These are phyloP conservation scores for Elegia similella DNA, from an alignment of 2,888 invertebrate genomes.

Conservation along the genomic window DNA sequence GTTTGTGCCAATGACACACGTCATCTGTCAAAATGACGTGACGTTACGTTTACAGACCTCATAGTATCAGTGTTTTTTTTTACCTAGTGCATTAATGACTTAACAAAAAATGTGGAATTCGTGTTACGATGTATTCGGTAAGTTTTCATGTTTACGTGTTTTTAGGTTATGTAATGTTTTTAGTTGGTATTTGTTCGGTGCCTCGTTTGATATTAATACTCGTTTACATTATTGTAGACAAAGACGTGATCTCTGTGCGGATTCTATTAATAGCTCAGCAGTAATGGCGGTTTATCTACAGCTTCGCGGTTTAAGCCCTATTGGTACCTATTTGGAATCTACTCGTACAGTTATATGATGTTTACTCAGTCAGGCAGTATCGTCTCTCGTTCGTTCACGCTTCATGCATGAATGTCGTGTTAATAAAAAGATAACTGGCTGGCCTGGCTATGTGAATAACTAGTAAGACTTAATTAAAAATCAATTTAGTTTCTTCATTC, in stretches of 20 bases:
- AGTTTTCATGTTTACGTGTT: slow-evolving; percentile 45
- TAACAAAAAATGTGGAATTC: slow-evolving; percentile 58
- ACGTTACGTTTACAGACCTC: slow-evolving; percentile 48
- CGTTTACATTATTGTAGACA: slow-evolving; percentile 73
- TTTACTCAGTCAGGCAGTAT: slow-evolving; percentile 28
- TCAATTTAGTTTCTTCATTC: not conserved
- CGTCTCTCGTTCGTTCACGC: slow-evolving; percentile 25
- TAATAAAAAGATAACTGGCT: slow-evolving; percentile 21
- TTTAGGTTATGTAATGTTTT: slow-evolving; percentile 62
- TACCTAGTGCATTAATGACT: slow-evolving; percentile 51
- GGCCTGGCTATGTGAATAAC: slow-evolving; percentile 1
- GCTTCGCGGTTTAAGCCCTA: slow-evolving; percentile 64
- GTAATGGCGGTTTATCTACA: slow-evolving; percentile 75
- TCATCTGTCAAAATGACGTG: slow-evolving; percentile 77
- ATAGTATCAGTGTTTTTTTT: slow-evolving; percentile 59
- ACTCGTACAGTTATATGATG: slow-evolving; percentile 29
- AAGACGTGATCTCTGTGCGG: slow-evolving; percentile 76
- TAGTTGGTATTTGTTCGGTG: slow-evolving; percentile 52
- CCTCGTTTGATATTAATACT: slow-evolving; percentile 61
- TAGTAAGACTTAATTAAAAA: slow-evolving; percentile 1
- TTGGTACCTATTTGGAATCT: slow-evolving; percentile 34
- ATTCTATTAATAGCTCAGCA: slow-evolving; percentile 73
- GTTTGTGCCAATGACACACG: slow-evolving; percentile 56
- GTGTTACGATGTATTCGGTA: slow-evolving; percentile 56
- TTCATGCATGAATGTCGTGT: slow-evolving; percentile 45